Base-by-base conservation (phyloP, 1,140 invertebrate species). In the Trypoxylus dichotomus region DNA sequence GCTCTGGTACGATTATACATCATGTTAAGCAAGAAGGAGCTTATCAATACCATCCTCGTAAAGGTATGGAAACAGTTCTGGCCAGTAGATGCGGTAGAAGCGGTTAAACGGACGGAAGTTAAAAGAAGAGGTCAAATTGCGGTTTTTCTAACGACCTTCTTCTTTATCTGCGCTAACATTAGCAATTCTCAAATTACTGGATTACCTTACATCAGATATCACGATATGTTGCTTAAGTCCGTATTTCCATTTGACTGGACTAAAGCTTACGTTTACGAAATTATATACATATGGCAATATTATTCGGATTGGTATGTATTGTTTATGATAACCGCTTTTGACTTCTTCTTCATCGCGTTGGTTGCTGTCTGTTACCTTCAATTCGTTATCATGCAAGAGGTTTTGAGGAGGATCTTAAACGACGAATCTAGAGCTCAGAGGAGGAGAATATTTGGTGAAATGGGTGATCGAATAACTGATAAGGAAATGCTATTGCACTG, bases 41-140 rank as follows among this genome's bases (percentile, higher is more conserved):
- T 41, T 25, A 37, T 74, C 1, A 75, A 75, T 15, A 25, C 21
- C 0, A 75, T 75, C 8, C 27, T 75, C 3, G 32, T 27, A 8
- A 75, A 75, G 32, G 11, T 75, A 2, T 75, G 74, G 74, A 47
- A 47, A 43, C 10, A 75, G 2, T 75, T 75, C 47, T 75, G 74
- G 74, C 41, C 74, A 3, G 25, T 47, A 11, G 41, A 75, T 15
- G n/a, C 29, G 13, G 5, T 27, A 54, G 24, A 42, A 24, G 0
- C 42, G n/a, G 11, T 1, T 0, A 54, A 32, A 19, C 13, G 1
- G 25, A 75, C 6, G 15, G 5, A 32, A 32, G 2, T 54, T 3
- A 25, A 43, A 75, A 43, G n/a, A 27, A 43, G 29, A 54, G 21
- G 15, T 37, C n/a, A 25, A n/a, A 75, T 25, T 75, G 15, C 42